A percentile compares a stretch with the other conserved stretches of the same genome.
These are phyloP conservation scores for Acronicta psi DNA, from an alignment of 2,888 invertebrate species.

Conservation along the genomic window DNA sequence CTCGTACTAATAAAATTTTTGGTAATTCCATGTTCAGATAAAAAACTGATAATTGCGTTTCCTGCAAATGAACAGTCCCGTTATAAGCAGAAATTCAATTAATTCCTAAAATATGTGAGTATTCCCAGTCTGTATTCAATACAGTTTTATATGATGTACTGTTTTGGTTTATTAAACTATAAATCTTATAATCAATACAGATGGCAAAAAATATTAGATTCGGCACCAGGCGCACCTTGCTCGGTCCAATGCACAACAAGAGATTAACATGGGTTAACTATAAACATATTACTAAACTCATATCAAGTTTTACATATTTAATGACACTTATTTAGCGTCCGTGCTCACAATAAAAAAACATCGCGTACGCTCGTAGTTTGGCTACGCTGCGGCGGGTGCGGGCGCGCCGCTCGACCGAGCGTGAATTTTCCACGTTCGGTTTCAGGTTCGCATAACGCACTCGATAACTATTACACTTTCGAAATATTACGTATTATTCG, in stretches of 20 bases:
- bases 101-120: slow-evolving; percentile 25
- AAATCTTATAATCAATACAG: not conserved
- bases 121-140: slow-evolving; percentile 17
- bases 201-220: not conserved
- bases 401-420: slow-evolving; percentile 81
- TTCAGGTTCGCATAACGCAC: slow-evolving; percentile 84
- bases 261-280: slow-evolving; percentile 16
- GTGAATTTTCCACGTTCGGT: slow-evolving; percentile 87
- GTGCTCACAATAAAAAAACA: slow-evolving; percentile 27
- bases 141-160: slow-evolving; percentile 23
- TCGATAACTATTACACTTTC: slow-evolving; percentile 85
- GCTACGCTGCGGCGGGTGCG: slow-evolving; percentile 35
- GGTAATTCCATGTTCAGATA: slow-evolving; percentile 53
- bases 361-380: slow-evolving; percentile 12
- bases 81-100: slow-evolving; percentile 57
- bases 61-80: slow-evolving; percentile 56
- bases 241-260: slow-evolving; percentile 11
- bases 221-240: not conserved
- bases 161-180: not conserved
- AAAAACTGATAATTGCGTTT: slow-evolving; percentile 57
- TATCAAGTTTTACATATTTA: slow-evolving; percentile 21
- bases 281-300: slow-evolving; percentile 25
- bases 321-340: slow-evolving; percentile 33
- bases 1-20: slow-evolving; percentile 61
- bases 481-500: slow-evolving; percentile 85